Conservation (phyloP, 2,113 vertebrate genomes). For the Aplodontia rufa region DNA sequence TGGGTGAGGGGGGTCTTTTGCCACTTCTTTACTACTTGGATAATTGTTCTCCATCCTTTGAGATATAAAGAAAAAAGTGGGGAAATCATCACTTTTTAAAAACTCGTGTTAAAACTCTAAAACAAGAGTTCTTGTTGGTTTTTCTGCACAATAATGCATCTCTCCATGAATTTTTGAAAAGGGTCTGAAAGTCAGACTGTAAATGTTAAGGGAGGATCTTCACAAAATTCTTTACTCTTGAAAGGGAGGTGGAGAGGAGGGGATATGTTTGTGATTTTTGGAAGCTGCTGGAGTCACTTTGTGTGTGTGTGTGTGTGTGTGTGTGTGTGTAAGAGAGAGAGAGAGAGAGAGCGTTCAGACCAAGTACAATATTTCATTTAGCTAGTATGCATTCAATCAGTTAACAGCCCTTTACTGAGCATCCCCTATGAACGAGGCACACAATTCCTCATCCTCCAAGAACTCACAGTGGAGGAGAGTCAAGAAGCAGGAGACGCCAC, state of each 20-base stretch:
- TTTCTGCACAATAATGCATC: neutral
- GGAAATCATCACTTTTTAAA: neutral
- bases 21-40: neutral
- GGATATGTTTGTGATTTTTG: neutral
- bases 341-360: too few relatives aligned
- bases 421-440: neutral
- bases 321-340: neutral
- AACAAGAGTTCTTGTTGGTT: neutral
- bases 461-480: neutral
- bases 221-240: neutral
- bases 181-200: neutral
- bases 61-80: neutral
- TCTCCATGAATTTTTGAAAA: neutral
- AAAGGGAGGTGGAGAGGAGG: accelerated
- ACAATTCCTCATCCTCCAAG: neutral
- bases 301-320: neutral
- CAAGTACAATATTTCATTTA: neutral
- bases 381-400: neutral
- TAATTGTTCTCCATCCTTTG: neutral
- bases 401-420: neutral
- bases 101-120: neutral
- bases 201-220: neutral
- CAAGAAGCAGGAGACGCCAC: neutral
- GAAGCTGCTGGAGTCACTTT: neutral
- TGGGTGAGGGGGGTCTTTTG: neutral